Evolutionary conservation across 92 coral and sea anemone species (phyloP), one percentile per base, ranked within the genome.

Genomic region (Micromussa lordhowensis): DNA sequence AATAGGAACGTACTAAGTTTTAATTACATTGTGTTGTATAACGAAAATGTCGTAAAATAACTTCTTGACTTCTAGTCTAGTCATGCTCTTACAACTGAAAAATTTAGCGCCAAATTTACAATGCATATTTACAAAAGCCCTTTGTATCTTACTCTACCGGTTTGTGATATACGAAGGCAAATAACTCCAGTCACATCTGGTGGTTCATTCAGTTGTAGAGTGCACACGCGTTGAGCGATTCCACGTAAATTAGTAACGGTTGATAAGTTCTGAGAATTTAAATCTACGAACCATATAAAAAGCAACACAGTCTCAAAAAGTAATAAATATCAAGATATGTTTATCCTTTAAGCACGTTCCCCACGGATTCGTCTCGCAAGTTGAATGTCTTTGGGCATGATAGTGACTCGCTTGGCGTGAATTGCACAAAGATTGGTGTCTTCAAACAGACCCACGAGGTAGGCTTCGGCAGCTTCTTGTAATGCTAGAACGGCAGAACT

Each of bases 351-450:
- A 68, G 98, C 95, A 36, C 98, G 94, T 82, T 96, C 98, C 70
- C 98, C 98, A 9, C 98, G 96, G 78, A 96, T 96, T 83, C 98
- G 78, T 54, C 98, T 85, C 17, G 98, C 98, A 31, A 95, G 98
- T 48, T 95, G 98, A 55, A 95, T 95, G 87, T 95, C 98, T 87
- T 95, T 95, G 9, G 98, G 98, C 98, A 95, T 95, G 82, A 95
- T 95, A 68, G 98, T 95, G 58, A 95, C 98, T 73, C 98, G 91
- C 76, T 95, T 95, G 79, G 98, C 98, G 86, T 96, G 99, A 74
- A 96, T 96, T 30, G 99, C 99, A 57, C 99, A 96, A 89, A 96
- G 88, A 89, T 96, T 96, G 17, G 98, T 96, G 84, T 96, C 98
- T 78, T 96, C 98, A 89, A 96, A 96, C 80, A 96, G 87, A 3